These are phyloP conservation scores for Danaus plexippus DNA, from an alignment of 1,140 invertebrate genomes.

Conservation along the genomic window DNA sequence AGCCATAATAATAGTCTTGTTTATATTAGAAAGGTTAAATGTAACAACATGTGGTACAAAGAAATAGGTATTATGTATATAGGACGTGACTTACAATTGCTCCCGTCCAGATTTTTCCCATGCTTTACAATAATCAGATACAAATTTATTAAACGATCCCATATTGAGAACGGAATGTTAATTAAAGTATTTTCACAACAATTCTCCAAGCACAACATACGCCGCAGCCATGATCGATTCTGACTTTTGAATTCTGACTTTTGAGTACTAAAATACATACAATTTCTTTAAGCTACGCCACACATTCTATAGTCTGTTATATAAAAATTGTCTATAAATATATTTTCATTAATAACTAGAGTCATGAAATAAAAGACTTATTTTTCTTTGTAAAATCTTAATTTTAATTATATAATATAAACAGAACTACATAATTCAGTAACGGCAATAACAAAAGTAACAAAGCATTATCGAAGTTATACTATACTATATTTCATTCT, in stretches of 20 bases:
- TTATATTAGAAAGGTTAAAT: conserved; percentile 18
- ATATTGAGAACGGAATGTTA: conserved; percentile 32
- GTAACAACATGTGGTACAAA: conserved; percentile 40
- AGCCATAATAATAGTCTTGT: not conserved
- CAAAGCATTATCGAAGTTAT: no score
- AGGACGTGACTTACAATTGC: conserved; percentile 52
- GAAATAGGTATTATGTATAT: conserved; percentile 15
- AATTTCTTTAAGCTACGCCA: no score
- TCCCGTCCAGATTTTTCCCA: conserved; percentile 68
- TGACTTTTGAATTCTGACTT: not conserved
- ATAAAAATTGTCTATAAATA: no score
- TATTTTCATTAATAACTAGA: no score
- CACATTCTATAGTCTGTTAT: no score
- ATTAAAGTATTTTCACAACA: conserved; percentile 28
- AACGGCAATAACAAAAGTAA: no score
- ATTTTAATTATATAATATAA: no score
- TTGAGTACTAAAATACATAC: no score
- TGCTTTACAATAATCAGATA: conserved; percentile 62
- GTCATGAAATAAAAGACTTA: no score
- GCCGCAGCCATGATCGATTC: conserved; percentile 35
- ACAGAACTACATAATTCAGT: no score
- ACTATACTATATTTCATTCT: no score
- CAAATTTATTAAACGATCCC: conserved; percentile 55
- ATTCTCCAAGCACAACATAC: conserved; percentile 34
- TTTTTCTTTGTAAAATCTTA: no score